These are phyloP conservation scores for Scarus forsteni DNA, from an alignment of 2,797 vertebrate species.

Conservation along the genomic window DNA sequence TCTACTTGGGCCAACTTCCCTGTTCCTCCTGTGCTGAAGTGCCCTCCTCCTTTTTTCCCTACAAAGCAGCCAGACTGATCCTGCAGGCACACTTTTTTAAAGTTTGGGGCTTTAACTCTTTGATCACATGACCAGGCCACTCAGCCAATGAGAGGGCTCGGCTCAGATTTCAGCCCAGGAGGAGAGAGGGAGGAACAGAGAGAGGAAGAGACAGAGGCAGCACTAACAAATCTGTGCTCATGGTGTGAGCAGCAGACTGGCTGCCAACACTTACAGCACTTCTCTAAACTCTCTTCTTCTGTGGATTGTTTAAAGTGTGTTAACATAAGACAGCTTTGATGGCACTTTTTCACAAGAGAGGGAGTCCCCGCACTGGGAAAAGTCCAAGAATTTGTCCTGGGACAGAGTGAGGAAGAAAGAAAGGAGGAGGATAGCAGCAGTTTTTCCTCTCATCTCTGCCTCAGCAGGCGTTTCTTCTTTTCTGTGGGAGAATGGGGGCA, in stretches of 20 bases:
- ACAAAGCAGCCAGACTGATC: slow-evolving; percentile 31
- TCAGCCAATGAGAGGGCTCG: slow-evolving; percentile 76
- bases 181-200: slow-evolving; percentile 61
- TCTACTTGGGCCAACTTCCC: not conserved
- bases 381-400: slow-evolving; percentile 37
- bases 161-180: slow-evolving; percentile 86
- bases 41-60: slow-evolving; percentile 21
- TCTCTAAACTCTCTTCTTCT: slow-evolving; percentile 1
- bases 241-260: slow-evolving; percentile 41
- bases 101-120: slow-evolving; percentile 70
- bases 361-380: slow-evolving; percentile 39
- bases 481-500: slow-evolving; percentile 88
- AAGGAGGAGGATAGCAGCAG: slow-evolving; percentile 57
- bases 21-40: not conserved
- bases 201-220: slow-evolving; percentile 68
- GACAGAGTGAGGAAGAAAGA: slow-evolving; percentile 59
- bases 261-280: slow-evolving; percentile 40
- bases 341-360: slow-evolving; percentile 30
- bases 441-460: slow-evolving; percentile 71
- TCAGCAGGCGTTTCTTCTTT: slow-evolving; percentile 73
- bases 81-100: slow-evolving; percentile 63
- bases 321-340: slow-evolving; percentile 35
- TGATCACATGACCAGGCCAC: slow-evolving; percentile 80
- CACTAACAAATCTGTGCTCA: slow-evolving; percentile 59
- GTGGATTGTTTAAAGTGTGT: slow-evolving; percentile 34